Evolutionary conservation across 1,140 invertebrate species (phyloP).

Genomic region (Tetragonula clypearis): DNA sequence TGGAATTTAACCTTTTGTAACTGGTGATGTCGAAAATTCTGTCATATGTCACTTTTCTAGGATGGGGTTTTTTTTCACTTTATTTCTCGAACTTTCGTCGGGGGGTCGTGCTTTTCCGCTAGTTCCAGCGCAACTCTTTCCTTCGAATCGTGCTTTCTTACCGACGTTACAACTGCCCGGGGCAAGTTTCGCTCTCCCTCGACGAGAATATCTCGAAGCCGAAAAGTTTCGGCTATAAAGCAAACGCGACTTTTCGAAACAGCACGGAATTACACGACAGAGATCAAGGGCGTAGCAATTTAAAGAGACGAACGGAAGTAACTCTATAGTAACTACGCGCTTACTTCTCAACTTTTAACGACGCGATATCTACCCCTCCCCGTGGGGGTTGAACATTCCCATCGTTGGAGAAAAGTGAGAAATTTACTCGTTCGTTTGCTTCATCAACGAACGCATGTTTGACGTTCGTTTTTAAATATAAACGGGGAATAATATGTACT

Average conservation of each 20-base stretch:
- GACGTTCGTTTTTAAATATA: no score
- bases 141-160: constrained; percentile 22
- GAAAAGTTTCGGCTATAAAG: constrained; percentile 28
- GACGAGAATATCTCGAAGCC: background rate
- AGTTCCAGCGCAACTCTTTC: background rate
- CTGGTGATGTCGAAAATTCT: no score
- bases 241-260: constrained; percentile 15
- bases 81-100: constrained; percentile 3
- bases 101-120: background rate
- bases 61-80: background rate
- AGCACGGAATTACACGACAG: background rate
- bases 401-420: background rate
- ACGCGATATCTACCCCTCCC: background rate
- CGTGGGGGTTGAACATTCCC: background rate
- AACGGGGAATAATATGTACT: no score
- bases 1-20: no score
- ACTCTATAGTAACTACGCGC: background rate
- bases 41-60: background rate
- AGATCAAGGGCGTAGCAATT: constrained; percentile 3
- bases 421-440: background rate
- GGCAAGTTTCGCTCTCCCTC: background rate
- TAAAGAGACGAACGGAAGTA: background rate
- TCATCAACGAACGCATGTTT: no score
- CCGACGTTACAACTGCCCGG: constrained; percentile 13
- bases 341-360: constrained; percentile 16